Percentiles rank a stretch among this genome's conserved stretches.
Evolutionary conservation across 2,113 vertebrate species (phyloP).

Genomic region (Ochotona curzoniae): DNA sequence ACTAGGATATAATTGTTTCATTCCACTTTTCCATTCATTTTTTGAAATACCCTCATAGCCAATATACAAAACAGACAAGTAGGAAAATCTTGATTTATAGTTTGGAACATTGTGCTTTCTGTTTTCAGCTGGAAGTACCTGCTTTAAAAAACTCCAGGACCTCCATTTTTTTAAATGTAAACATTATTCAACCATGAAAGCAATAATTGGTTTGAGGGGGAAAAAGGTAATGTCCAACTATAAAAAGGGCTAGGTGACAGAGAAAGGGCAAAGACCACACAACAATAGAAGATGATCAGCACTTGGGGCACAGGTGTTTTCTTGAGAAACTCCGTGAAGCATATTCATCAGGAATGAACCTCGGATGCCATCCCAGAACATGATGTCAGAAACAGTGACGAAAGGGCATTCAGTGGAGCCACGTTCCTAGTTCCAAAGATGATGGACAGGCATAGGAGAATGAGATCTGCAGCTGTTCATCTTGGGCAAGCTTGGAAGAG

Average conservation of each 20-base stretch:
- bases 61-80: background rate
- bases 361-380: background rate
- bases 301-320: background rate
- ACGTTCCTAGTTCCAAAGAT: background rate
- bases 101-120: background rate
- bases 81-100: background rate
- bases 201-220: background rate
- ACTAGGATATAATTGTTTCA: too few species aligned
- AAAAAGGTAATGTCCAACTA: background rate
- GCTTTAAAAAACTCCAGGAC: background rate
- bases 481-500: background rate
- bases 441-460: background rate
- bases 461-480: rapidly evolving
- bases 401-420: background rate
- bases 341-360: background rate
- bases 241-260: background rate
- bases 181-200: background rate
- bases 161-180: background rate
- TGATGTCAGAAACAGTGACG: background rate
- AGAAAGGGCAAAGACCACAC: background rate
- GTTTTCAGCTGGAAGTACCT: slow-evolving; percentile 33
- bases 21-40: too few species aligned
- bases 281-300: background rate
- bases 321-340: background rate
- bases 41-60: too few species aligned